Evolutionary conservation across 2,113 vertebrate species (phyloP).

Genomic region (Hemibagrus wyckioides): DNA sequence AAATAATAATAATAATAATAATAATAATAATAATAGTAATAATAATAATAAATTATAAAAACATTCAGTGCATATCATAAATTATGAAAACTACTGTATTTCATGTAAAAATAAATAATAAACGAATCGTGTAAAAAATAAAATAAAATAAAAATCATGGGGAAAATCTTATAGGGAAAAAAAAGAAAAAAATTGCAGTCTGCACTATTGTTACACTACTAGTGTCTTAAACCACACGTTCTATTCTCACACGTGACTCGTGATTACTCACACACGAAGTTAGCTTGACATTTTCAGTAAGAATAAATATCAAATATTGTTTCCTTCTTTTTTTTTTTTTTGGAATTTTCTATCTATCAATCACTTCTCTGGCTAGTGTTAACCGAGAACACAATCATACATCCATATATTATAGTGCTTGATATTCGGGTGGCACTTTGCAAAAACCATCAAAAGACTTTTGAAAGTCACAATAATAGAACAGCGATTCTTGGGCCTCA

Average conservation of each 20-base stretch:
- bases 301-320: not conserved
- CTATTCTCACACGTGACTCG: not conserved
- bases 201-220: not conserved
- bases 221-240: not conserved
- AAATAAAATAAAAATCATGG: not conserved
- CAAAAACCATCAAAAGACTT: slow-evolving; percentile 25
- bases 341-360: not conserved
- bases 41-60: not conserved
- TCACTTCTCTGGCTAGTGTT: not conserved
- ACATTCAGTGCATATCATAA: not conserved
- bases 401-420: not conserved
- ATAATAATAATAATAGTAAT: too few species aligned
- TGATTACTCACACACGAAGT: too few species aligned
- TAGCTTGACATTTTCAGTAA: too few species aligned
- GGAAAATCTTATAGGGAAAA: not conserved
- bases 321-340: not conserved
- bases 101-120: not conserved
- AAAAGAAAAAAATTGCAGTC: not conserved
- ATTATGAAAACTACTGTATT: not conserved
- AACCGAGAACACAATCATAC: not conserved
- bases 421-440: slow-evolving; percentile 6
- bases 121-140: not conserved
- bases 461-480: slow-evolving; percentile 28
- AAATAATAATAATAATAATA: too few species aligned
- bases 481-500: not conserved